Evolutionary conservation across 1,140 invertebrate genomes (phyloP), one percentile per base, ranked within the genome.

Genomic region (Dendroctonus valens): DNA sequence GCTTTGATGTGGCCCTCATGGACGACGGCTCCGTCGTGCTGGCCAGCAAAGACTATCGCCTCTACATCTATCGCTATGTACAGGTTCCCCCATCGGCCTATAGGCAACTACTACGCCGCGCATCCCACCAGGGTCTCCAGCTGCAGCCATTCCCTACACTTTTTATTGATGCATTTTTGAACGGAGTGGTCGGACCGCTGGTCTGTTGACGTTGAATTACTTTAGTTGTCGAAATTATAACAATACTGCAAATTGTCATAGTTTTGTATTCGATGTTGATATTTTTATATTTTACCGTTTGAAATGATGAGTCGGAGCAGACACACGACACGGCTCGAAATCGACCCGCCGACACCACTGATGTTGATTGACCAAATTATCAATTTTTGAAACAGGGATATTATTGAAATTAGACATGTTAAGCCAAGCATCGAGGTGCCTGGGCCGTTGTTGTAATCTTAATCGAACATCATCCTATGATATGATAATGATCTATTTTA

Each of bases 21-120:
- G 97, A 99, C 79, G 96, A 99, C 78, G 96, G 96, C n/a, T 97
- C 94, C 49, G 96, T 99, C 26, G 97, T 99, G 5, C 84, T 99
- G 69, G 96, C 97, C 64, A 97, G 94, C 83, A 99, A 99, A 82
- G 97, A 99, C 79, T 99, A 99, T 81, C 88, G 95, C 40, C 87
- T 99, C n/a, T 99, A 99, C 83, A 96, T 98, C 77, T 99, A 98
- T 82, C 91, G 94, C 78, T 98, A 98, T 82, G 88, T 94, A 68
- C 92, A 94, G 81, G 88, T 92, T 73, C 90, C 91, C 74, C 90
- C 91, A 90, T 92, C 77, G 90, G 90, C 76, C 88, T 92, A 85
- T 91, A 90, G 69, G 67, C 58, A 12, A 54, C 59, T 65, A 46
- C 40, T 40, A 40, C n/a, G n/a, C n/a, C n/a, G n/a, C n/a, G n/a